Base-by-base conservation (phyloP, 2,113 vertebrate genomes). In the Bostrychus sinensis region DNA sequence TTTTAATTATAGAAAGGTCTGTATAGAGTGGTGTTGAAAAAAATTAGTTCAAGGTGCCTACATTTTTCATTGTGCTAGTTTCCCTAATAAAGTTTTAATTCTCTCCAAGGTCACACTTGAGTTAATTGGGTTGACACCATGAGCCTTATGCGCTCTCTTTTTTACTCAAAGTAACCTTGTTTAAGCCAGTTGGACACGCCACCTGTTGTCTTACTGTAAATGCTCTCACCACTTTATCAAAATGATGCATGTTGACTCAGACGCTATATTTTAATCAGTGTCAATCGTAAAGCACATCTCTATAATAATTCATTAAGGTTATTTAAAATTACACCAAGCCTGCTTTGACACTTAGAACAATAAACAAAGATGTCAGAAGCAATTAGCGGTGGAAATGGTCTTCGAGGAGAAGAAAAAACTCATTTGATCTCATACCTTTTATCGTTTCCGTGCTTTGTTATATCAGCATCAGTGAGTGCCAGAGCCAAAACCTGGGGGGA, bases 391-490 rank as follows among this genome's bases (percentile, higher is more conserved):
- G 68, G 75, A 76, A 34, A 66, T 57, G 61, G 72, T 63, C 57
- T 30, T 46, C 66, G 20, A 53, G 39, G 60, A 48, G 42, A 43
- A 57, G 59, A 25, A 39, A 70, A 75, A 58, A 72, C 73, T 80
- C 74, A 64, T 85, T n/a, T n/a, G n/a, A n/a, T n/a, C n/a, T n/a
- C 69, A 83, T 71, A 54, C 73, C 78, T 85, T 84, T 86, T 79
- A 85, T 79, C 75, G 84, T 75, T 32, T 65, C 71, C 46, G 61
- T 58, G 78, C 78, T 85, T 85, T 86, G 88, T 86, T 85, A 81
- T 84, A 86, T 86, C 77, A 83, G 84, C 80, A 81, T 90, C 87
- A 86, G 80, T 62, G 58, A 60, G 66, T 81, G 78, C 84, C 70
- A 77, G 68, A 82, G 62, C 70, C 20, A 57, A 85, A 56, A 75